These are phyloP conservation scores for Tenthredo notha DNA, from an alignment of 2,888 invertebrate genomes.

Conservation along the genomic window DNA sequence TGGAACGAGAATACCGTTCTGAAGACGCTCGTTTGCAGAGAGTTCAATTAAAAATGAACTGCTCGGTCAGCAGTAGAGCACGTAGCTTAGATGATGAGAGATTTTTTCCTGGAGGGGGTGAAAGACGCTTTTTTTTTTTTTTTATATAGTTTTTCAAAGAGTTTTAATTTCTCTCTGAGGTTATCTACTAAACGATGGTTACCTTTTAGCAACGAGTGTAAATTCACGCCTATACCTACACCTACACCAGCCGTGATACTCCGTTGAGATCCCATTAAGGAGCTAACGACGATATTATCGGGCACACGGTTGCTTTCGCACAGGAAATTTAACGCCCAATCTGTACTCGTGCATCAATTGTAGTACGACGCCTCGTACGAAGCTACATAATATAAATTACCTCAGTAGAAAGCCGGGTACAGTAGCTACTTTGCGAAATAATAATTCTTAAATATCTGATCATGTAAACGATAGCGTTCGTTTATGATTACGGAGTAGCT, in stretches of 20 bases:
- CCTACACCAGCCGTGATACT: slow-evolving; percentile 57
- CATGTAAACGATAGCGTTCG: not conserved
- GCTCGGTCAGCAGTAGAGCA: slow-evolving; percentile 42
- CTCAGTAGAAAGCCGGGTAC: not conserved
- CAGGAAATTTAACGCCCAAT: slow-evolving; percentile 68
- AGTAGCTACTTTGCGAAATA: slow-evolving; percentile 23
- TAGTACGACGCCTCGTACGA: slow-evolving; percentile 28
- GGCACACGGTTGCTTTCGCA: slow-evolving; percentile 60
- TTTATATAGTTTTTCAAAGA: slow-evolving; percentile 18
- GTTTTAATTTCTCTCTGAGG: slow-evolving; percentile 16
- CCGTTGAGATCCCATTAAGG: slow-evolving; percentile 71
- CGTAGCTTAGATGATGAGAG: slow-evolving; percentile 15
- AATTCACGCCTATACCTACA: slow-evolving; percentile 62
- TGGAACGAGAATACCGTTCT: slow-evolving; percentile 12
- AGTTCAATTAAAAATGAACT: slow-evolving; percentile 47
- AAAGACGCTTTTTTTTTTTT: slow-evolving; percentile 1
- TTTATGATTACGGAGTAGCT: slow-evolving; percentile 2
- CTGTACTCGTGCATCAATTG: slow-evolving; percentile 54
- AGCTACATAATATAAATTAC: slow-evolving; percentile 5
- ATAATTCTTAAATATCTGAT: slow-evolving; percentile 39
- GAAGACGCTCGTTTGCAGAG: not conserved
- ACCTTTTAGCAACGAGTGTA: slow-evolving; percentile 62
- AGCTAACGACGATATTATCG: slow-evolving; percentile 67
- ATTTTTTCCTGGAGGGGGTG: not conserved
- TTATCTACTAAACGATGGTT: slow-evolving; percentile 30